A percentile compares a stretch with the other conserved stretches of the same genome.
Conservation (phyloP, 2,888 invertebrate species). For the Tipula confusa region DNA sequence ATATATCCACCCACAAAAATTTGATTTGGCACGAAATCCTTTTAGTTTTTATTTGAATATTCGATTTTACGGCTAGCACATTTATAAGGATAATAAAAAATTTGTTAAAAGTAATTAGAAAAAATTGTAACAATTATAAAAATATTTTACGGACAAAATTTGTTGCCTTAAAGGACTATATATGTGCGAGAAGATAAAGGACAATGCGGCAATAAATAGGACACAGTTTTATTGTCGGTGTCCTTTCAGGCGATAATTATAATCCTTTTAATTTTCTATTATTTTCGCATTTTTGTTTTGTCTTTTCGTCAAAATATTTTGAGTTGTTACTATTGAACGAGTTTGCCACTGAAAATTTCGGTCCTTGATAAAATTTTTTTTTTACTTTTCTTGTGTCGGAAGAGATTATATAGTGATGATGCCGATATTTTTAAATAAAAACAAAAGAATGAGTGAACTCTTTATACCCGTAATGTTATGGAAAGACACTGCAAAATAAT, state of each 20-base stretch:
- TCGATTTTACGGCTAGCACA: not conserved
- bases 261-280: not conserved
- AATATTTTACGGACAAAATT: not conserved
- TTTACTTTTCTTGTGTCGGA: not conserved
- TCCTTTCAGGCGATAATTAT: not conserved
- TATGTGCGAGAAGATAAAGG: too few relatives aligned
- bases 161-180: not conserved
- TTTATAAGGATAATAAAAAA: not conserved
- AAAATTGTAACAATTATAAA: not conserved
- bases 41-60: not conserved
- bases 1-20: not conserved
- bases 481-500: too few relatives aligned
- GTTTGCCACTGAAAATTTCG: not conserved
- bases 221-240: not conserved
- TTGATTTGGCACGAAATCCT: not conserved
- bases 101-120: not conserved
- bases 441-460: too few relatives aligned
- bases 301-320: not conserved
- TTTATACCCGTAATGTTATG: too few relatives aligned
- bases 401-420: not conserved
- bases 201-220: not conserved
- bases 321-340: not conserved
- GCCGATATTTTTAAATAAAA: too few relatives aligned
- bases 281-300: not conserved
- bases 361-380: not conserved